These are phyloP conservation scores for Himalopsyche kuldschensis DNA, from an alignment of 2,888 invertebrate species.

Conservation along the genomic window DNA sequence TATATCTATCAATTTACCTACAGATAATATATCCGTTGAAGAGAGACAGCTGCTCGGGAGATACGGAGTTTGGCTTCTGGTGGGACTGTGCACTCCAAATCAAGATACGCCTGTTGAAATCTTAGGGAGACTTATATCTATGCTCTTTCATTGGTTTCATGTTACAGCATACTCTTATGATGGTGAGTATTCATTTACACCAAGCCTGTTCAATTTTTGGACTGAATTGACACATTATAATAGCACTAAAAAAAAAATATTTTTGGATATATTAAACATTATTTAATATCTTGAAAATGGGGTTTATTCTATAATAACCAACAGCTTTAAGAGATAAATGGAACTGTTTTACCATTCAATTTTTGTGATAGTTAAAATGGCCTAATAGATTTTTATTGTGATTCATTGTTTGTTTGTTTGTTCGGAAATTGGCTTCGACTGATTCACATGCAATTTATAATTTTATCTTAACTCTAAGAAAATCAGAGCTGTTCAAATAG, in stretches of 20 bases:
- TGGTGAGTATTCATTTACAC: conserved; percentile 57
- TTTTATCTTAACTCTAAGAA: too few species aligned
- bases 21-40: conserved; percentile 76
- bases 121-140: conserved; percentile 88
- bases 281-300: too few species aligned
- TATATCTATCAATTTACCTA: conserved; percentile 47
- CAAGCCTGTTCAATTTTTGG: too few species aligned
- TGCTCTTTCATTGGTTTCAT: conserved; percentile 99
- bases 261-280: too few species aligned
- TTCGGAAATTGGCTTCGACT: too few species aligned
- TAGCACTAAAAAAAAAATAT: too few species aligned
- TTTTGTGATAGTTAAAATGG: too few species aligned
- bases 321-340: background rate
- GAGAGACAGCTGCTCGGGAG: conserved; percentile 88
- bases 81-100: conserved; percentile 85
- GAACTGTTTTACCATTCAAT: too few species aligned
- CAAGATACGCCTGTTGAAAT: conserved; percentile 76
- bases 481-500: background rate
- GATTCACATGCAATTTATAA: too few species aligned
- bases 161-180: conserved; percentile 96
- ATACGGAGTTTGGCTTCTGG: conserved; percentile 97
- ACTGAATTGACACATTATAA: too few species aligned
- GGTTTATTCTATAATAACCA: background rate
- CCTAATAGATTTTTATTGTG: too few species aligned
- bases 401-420: too few species aligned